A percentile compares a stretch with the other conserved stretches of the same genome.
Evolutionary conservation across 2,797 vertebrate species (phyloP).

Genomic region (Oophaga sylvatica): DNA sequence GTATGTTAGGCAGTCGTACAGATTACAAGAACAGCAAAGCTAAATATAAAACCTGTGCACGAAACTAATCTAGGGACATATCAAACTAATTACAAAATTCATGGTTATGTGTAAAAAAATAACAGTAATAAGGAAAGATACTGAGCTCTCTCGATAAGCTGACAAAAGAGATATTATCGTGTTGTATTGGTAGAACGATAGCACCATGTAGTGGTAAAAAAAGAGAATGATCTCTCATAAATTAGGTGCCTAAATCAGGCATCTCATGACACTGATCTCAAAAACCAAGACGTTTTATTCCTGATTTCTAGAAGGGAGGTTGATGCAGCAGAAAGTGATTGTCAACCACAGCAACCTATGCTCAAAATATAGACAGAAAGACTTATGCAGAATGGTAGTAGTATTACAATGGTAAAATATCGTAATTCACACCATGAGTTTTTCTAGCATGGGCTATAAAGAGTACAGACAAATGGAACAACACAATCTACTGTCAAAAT

Average conservation of each 20-base stretch:
- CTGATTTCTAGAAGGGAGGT: neutral
- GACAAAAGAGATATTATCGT: neutral
- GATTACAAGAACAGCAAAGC: neutral
- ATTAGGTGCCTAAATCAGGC: neutral
- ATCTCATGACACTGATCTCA: neutral
- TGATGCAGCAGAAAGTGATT: neutral
- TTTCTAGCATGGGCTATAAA: neutral
- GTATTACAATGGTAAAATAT: neutral
- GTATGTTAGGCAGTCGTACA: neutral
- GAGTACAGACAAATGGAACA: neutral
- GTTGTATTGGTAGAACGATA: slow-evolving; percentile 15
- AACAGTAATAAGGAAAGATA: neutral
- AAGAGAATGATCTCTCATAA: neutral
- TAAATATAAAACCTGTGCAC: neutral
- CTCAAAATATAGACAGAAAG: neutral
- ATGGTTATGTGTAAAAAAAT: neutral
- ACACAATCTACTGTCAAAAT: neutral
- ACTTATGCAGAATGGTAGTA: neutral
- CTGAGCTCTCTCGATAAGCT: neutral
- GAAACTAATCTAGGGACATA: neutral
- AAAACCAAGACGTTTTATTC: neutral
- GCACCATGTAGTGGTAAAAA: slow-evolving; percentile 37
- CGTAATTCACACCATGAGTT: neutral
- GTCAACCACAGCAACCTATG: neutral
- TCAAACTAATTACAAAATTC: slow-evolving; percentile 9